Conservation (phyloP, 2,113 vertebrate species). For the Felis catus region DNA sequence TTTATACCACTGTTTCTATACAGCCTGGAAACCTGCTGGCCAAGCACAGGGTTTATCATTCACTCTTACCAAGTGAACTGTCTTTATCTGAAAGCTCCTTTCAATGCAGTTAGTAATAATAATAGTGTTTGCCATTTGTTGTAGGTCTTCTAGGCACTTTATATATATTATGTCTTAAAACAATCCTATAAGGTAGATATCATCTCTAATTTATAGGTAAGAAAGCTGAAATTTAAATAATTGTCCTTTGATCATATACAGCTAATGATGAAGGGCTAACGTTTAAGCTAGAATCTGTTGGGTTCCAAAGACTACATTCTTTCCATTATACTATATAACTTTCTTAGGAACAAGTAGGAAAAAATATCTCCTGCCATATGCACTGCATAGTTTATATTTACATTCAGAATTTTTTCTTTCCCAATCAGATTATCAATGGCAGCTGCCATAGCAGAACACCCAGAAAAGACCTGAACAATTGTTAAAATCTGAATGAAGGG, state of each 20-base stretch:
- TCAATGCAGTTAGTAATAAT: background rate
- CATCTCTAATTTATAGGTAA: background rate
- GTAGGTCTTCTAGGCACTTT: background rate
- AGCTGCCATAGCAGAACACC: background rate
- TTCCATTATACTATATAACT: background rate
- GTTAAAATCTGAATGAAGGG: background rate
- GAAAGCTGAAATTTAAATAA: conserved; percentile 37
- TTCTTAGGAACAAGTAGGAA: background rate
- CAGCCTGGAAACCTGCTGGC: background rate
- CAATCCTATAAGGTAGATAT: background rate
- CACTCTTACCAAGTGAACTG: background rate
- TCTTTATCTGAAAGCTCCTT: background rate
- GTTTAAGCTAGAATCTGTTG: background rate
- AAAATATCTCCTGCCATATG: background rate
- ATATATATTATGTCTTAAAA: background rate
- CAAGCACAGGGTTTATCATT: background rate
- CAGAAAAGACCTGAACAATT: background rate
- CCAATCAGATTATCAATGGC: background rate
- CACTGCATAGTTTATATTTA: background rate
- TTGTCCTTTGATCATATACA: background rate
- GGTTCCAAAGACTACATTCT: conserved; percentile 11
- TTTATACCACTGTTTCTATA: background rate
- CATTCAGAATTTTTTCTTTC: background rate
- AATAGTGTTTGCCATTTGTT: background rate
- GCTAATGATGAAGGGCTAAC: background rate